Percentiles rank a stretch among this genome's conserved stretches.
Evolutionary conservation across 1,140 invertebrate species (phyloP).

Genomic region (Paraescarpia echinospica): DNA sequence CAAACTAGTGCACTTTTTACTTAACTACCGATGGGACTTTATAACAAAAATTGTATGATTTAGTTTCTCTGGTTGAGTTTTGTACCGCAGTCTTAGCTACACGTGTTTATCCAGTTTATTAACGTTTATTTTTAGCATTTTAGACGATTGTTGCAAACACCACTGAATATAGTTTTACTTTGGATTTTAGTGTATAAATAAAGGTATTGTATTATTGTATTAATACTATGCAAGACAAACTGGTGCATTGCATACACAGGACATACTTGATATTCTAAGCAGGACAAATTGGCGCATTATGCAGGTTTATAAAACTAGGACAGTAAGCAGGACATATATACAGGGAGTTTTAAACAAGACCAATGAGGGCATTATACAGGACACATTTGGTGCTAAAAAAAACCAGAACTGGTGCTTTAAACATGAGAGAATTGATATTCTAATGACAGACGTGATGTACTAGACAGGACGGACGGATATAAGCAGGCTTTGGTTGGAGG

Average conservation of each 20-base stretch:
- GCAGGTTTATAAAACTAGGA: background rate
- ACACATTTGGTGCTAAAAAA: background rate
- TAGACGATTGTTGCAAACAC: too few relatives aligned
- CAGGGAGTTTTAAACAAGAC: background rate
- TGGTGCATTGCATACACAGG: background rate
- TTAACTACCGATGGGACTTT: too few relatives aligned
- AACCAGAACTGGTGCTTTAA: background rate
- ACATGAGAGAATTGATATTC: too few relatives aligned
- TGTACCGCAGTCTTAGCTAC: too few relatives aligned
- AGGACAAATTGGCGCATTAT: background rate
- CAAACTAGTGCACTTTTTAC: background rate
- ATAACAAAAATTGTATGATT: too few relatives aligned
- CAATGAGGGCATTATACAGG: background rate
- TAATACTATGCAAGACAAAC: background rate
- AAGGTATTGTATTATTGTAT: background rate
- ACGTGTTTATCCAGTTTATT: too few relatives aligned
- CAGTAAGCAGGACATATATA: background rate
- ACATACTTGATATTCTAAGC: background rate
- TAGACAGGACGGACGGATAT: too few relatives aligned
- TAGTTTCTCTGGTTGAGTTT: too few relatives aligned
- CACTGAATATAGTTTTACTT: too few relatives aligned
- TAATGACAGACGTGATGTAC: too few relatives aligned
- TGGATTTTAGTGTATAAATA: too few relatives aligned
- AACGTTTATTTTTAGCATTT: too few relatives aligned
- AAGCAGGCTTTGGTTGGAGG: background rate